These are phyloP conservation scores for Agrenia bidenticulata DNA, from an alignment of 2,888 invertebrate species.

Conservation along the genomic window DNA sequence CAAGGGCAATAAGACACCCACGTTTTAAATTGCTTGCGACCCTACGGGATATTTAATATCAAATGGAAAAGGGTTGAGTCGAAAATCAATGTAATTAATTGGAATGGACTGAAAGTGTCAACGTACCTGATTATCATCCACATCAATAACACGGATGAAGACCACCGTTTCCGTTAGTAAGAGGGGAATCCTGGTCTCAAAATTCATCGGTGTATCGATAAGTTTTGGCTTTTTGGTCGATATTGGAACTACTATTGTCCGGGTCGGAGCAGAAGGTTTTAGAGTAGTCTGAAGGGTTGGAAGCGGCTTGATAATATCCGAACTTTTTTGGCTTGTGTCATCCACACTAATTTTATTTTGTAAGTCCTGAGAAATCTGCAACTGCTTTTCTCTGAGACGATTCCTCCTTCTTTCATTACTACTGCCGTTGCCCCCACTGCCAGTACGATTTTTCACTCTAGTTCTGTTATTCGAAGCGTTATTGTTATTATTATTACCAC, in stretches of 20 bases:
- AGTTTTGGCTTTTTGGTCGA: conserved; percentile 14
- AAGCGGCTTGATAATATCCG: not conserved
- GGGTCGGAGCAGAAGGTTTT: conserved; percentile 25
- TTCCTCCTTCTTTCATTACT: conserved; percentile 27
- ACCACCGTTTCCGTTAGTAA: conserved; percentile 43
- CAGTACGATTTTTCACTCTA: conserved; percentile 27
- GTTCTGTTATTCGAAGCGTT: conserved; percentile 40
- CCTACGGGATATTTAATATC: no score
- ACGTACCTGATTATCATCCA: conserved; percentile 48
- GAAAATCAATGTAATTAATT: no score
- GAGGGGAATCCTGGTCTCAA: conserved; percentile 10
- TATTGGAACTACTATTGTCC: conserved; percentile 18
- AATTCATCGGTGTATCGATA: not conserved
- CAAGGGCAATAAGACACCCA: no score
- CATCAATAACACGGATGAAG: conserved; percentile 46
- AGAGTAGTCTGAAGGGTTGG: conserved; percentile 16
- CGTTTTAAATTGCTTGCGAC: no score
- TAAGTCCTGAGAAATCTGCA: conserved; percentile 7
- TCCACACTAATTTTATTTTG: conserved; percentile 2
- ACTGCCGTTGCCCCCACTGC: conserved; percentile 8
- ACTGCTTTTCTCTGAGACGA: conserved; percentile 12
- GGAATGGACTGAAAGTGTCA: no score
- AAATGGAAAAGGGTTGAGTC: no score
- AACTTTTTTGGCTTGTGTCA: not conserved
- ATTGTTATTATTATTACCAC: conserved; percentile 30